phyloP scores from a whole-genome alignment of 2,113 vertebrate species.

The Chrysemys picta region DNA sequence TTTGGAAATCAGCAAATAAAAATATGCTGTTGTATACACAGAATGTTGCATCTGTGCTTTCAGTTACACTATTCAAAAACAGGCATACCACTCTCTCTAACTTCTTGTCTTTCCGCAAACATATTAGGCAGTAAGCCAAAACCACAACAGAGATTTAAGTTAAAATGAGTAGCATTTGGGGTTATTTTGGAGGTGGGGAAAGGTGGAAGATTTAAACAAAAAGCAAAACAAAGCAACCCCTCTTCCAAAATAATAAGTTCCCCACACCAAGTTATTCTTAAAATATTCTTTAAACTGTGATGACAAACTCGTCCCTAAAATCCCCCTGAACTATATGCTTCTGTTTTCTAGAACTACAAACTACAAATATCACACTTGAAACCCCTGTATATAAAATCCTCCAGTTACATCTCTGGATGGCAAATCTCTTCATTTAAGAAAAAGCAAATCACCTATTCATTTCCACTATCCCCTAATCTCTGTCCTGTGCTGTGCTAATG shows the following conservation, averaged over 20 bases:
- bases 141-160: accelerated
- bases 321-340: neutral
- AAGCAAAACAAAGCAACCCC: neutral
- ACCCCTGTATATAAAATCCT: neutral
- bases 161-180: accelerated
- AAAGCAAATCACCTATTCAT: neutral
- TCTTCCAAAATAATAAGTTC: neutral
- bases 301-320: neutral
- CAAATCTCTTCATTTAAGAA: neutral
- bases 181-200: neutral
- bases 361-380: neutral
- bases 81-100: accelerated
- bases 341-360: neutral
- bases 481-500: neutral
- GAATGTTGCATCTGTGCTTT: neutral
- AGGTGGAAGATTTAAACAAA: neutral
- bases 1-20: neutral
- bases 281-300: neutral
- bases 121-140: neutral
- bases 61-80: neutral
- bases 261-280: neutral
- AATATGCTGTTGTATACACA: neutral
- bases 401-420: neutral
- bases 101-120: neutral
- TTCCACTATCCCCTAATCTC: neutral